A percentile compares a stretch with the other conserved stretches of the same genome.
phyloP scores from a whole-genome alignment of 2,797 vertebrate genomes.

The Chanos chanos region DNA sequence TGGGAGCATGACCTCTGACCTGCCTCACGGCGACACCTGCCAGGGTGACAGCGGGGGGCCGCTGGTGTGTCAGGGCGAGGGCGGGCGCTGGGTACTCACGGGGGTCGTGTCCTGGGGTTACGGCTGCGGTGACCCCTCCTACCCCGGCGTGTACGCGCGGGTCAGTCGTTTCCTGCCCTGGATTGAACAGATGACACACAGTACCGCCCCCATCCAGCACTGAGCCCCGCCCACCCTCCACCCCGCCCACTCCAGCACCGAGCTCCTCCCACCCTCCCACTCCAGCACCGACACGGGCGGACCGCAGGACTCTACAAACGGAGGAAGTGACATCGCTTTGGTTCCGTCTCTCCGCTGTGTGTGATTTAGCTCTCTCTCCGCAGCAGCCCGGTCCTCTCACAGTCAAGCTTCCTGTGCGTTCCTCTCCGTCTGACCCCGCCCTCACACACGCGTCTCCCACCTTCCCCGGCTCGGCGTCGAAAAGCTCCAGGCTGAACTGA shows the following conservation, averaged over 20 bases:
- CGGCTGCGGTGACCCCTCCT: slow-evolving; percentile 79
- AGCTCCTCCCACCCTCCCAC: background rate
- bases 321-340: slow-evolving; percentile 22
- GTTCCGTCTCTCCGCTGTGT: slow-evolving; percentile 9
- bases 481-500: too few species aligned
- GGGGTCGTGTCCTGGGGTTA: slow-evolving; percentile 85
- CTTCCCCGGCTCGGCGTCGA: too few species aligned
- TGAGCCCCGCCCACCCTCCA: slow-evolving; percentile 20
- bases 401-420: too few species aligned
- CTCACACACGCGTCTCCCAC: too few species aligned
- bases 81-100: slow-evolving; percentile 80
- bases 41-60: slow-evolving; percentile 88
- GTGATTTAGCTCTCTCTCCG: background rate
- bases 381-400: slow-evolving; percentile 6
- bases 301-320: slow-evolving; percentile 10
- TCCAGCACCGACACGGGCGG: background rate
- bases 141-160: slow-evolving; percentile 84
- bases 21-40: slow-evolving; percentile 77
- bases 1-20: slow-evolving; percentile 82
- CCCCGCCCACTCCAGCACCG: background rate
- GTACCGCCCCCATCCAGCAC: slow-evolving; percentile 47
- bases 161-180: slow-evolving; percentile 83
- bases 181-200: slow-evolving; percentile 77
- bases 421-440: too few species aligned
- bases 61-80: slow-evolving; percentile 78